Evolutionary conservation across 2,888 invertebrate species (phyloP), one percentile per base, ranked within the genome.

Genomic region (Baronia brevicornis): DNA sequence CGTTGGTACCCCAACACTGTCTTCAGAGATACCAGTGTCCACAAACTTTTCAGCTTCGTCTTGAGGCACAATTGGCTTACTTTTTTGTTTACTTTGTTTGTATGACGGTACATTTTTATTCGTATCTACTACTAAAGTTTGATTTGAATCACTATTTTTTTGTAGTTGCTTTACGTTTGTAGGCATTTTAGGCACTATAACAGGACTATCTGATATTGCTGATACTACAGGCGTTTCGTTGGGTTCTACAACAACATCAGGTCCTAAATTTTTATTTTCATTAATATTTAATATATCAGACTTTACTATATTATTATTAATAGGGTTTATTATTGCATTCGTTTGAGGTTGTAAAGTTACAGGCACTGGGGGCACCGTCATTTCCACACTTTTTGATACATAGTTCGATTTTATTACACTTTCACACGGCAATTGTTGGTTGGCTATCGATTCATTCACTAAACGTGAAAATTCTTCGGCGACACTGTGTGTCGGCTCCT

Each of bases 131-230:
- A 59, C 60, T 66, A 71, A 51, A 52, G 68, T 49, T 51, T 67
- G 72, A 44, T 39, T 54, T 46, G 51, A 60, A 40, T 79, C 82
- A 64, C 60, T 63, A 64, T 42, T 69, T 51, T 77, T 82, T 54
- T 69, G 74, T 41, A 56, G 52, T 58, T 70, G 72, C 58, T 78
- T 80, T 56, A 62, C 48, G 56, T 63, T 75, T 42, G 68, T 54
- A 60, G 85, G 73, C 65, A 82, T 65, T 75, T 84, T 86, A 60
- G 86, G 85, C 66, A 87, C 87, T 63, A 88, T 87, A 64, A 88
- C 88, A 53, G 89, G 89, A 50, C 88, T 89, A 57, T 90, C 89
- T 34, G 89, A 87, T 74, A 89, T 89, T 41, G 91, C 91, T 41
- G 91, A 91, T 33, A 91, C 91, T 44, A 91, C 86, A 23, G 91